Evolutionary conservation across 2,888 invertebrate genomes (phyloP).

Genomic region (Luperina testacea): DNA sequence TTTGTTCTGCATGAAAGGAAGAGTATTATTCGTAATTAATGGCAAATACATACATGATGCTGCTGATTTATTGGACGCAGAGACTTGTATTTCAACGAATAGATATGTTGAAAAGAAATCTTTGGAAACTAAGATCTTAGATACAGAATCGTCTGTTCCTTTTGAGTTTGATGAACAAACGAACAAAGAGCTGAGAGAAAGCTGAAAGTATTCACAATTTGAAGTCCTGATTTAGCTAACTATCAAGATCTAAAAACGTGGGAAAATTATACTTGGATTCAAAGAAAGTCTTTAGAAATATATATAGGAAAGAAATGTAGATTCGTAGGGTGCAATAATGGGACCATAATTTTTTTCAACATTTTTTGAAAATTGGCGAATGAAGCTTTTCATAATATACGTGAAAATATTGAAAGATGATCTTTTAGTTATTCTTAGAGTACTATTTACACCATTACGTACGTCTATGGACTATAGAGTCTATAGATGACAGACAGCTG

Average conservation of each 20-base stretch:
- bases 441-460: not conserved
- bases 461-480: not conserved
- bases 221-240: conserved; percentile 11
- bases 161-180: not conserved
- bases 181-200: conserved; percentile 37
- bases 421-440: not conserved
- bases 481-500: not conserved
- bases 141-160: not conserved
- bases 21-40: conserved; percentile 26
- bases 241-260: conserved; percentile 27
- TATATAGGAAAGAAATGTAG: not conserved
- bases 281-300: conserved; percentile 2
- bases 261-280: not conserved
- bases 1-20: conserved; percentile 14
- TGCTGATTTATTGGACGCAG: not conserved
- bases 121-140: not conserved
- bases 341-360: conserved; percentile 1
- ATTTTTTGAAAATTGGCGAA: not conserved
- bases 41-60: conserved; percentile 3
- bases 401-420: not conserved
- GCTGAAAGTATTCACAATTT: conserved; percentile 1
- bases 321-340: conserved; percentile 10
- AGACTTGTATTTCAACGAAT: not conserved
- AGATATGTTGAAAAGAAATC: conserved; percentile 4
- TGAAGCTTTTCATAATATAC: not conserved